Evolutionary conservation across 2,797 vertebrate species (phyloP), one percentile per base, ranked within the genome.

Genomic region (Todus mexicanus): DNA sequence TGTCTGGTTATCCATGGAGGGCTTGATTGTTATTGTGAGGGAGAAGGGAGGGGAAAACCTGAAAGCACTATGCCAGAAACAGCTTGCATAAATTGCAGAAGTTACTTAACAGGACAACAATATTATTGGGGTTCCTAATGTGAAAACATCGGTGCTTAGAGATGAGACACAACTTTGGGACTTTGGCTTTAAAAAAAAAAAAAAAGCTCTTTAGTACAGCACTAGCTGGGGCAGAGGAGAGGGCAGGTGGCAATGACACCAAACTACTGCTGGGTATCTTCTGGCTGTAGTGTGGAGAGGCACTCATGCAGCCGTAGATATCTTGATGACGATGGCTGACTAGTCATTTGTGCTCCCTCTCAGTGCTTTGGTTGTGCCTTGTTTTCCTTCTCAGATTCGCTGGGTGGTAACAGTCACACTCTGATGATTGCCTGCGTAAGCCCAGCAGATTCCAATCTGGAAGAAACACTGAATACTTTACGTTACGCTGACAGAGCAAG

Each of bases 371-470:
- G 19, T 70, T 60, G 4, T 57, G 37, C 83, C 84, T 61, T 26
- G 2, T 71, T 76, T 48, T 38, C 77, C 37, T 93, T 51, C 81
- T 56, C 95, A 99, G 99, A 99, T 96, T 99, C 99, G 22, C 93
- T 99, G 79, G 99, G 99, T 68, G 99, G 99, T 27, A 99, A 99
- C 84, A 99, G 99, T 96, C 99, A 99, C 96, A 99, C 99, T 1
- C 95, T 99, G 69, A 99, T 99, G 99, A 99, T 99, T 4, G 99
- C 99, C 5, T 99, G 99, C 27, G 59, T 99, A 72, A 99, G 99
- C 95, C 99, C 99, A 25, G 99, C 99, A 2, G 99, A 99, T 95
- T 99, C 99, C 17, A 99, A 99, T 94, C 98, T 99, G 56, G 99
- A 99, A 92, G 99, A 99, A 97, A 99, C 99, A 48, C 97, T 99